Evolutionary conservation across 2,113 vertebrate genomes (phyloP), one percentile per base, ranked within the genome.

Genomic region (Macquaria ambigua): DNA sequence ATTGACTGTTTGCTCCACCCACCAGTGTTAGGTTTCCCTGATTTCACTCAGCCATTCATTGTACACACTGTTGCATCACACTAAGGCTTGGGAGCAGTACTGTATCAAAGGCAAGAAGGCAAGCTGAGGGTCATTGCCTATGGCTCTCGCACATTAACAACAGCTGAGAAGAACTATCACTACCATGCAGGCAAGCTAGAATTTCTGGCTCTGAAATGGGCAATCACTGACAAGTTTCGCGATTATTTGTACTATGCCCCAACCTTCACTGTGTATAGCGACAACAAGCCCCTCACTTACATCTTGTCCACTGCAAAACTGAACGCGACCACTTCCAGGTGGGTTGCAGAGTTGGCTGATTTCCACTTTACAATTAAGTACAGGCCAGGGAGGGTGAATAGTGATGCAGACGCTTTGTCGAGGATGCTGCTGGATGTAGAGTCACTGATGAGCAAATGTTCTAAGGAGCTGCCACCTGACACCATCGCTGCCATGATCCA

Each of bases 181-280:
- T 8, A 31, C 14, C 56, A 77, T 16, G 15, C 66, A 50, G 78
- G 66, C 0, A 72, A 81, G 25, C 16, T 64, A 2, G 78, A 85
- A 16, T 85, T 80, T 46, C 4, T 80, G 4, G 71, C 63, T 41
- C 5, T 83, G n/a, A 77, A 83, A n/a, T 84, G 56, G 58, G 16
- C 67, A 7, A 46, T 70, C 25, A 70, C 56, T 31, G 46, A 53
- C 3, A 76, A 75, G 8, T 56, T 72, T 8, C 0, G n/a, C 0
- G 25, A 55, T 37, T 64, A 56, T 25, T 11, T 77, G 37, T 77
- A 63, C 14, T 53, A 63, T 64, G 23, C 69, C 23, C 46, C 34
- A 41, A 80, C 31, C 1, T 81, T 81, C 10, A 73, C 46, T 39
- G 31, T 72, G 8, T 53, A 28, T 14, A 71, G 43, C 0, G 20